These are phyloP conservation scores for Silurus lanzhouensis DNA, from an alignment of 2,797 vertebrate species.

Conservation along the genomic window DNA sequence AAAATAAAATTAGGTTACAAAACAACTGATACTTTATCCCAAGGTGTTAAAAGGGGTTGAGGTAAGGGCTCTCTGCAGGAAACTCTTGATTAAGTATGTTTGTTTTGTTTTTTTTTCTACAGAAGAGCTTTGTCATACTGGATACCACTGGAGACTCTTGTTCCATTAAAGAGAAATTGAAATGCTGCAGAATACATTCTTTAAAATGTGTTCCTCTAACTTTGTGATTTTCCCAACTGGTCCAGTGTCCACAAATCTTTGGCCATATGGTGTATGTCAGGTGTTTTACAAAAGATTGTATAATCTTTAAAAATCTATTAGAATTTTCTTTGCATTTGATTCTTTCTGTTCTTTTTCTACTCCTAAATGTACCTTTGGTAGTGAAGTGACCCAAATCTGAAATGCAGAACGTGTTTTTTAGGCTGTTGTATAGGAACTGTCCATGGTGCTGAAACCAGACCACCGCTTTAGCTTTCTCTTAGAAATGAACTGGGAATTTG, in stretches of 20 bases:
- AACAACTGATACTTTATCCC: not conserved
- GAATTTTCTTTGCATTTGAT: not conserved
- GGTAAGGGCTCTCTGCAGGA: not conserved
- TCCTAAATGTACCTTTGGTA: not conserved
- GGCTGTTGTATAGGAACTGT: constrained; percentile 63
- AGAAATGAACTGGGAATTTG: not conserved
- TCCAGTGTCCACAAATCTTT: not conserved
- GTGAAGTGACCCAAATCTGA: constrained; percentile 23
- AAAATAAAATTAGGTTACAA: not conserved
- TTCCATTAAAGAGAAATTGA: not conserved
- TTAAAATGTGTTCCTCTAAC: not conserved
- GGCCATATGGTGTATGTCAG: not conserved
- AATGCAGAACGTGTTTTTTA: constrained; percentile 4
- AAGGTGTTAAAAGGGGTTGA: not conserved
- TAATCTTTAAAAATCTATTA: not conserved
- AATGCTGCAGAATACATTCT: not conserved
- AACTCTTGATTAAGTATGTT: not conserved
- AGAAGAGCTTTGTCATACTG: not conserved
- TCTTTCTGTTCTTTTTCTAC: not conserved
- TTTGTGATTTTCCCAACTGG: not conserved
- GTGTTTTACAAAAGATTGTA: not conserved
- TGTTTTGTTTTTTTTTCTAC: no score
- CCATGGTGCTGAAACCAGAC: constrained; percentile 71
- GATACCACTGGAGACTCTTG: not conserved
- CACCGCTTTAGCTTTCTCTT: no score